Percentiles rank a stretch among this genome's conserved stretches.
These are phyloP conservation scores for Oreortyx pictus DNA, from an alignment of 2,797 vertebrate species.

Conservation along the genomic window DNA sequence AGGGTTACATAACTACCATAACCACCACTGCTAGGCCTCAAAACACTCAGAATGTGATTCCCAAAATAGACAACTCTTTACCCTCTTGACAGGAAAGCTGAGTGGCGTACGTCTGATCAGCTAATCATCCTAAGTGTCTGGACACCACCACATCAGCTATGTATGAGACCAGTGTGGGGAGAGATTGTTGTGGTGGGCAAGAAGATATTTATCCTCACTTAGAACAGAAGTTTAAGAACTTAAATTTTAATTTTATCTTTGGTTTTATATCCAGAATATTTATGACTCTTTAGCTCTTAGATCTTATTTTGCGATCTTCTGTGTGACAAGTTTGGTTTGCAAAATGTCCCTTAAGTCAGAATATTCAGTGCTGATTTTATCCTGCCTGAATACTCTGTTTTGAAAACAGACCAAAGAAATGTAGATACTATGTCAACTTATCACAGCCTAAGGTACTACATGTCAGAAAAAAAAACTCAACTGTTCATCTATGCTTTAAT, in stretches of 20 bases:
- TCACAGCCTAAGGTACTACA: background rate
- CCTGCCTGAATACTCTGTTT: background rate
- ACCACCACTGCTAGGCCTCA: accelerated
- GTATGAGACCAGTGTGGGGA: background rate
- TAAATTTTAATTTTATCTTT: background rate
- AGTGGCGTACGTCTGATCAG: accelerated
- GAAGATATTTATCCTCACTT: background rate
- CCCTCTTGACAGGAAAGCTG: background rate
- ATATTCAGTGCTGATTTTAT: background rate
- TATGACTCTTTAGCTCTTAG: background rate
- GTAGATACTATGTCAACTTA: background rate
- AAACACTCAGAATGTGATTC: background rate
- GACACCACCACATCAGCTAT: accelerated
- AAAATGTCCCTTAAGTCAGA: background rate
- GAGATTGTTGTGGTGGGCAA: background rate
- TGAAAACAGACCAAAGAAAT: background rate
- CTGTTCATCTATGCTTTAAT: background rate
- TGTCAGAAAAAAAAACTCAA: background rate
- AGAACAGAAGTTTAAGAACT: background rate
- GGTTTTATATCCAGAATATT: background rate
- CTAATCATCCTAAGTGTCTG: background rate
- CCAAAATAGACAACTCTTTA: background rate
- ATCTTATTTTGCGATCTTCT: background rate
- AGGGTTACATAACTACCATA: background rate
- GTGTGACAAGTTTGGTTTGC: background rate